phyloP scores from a whole-genome alignment of 2,888 invertebrate species.

The Agelastica alni region DNA sequence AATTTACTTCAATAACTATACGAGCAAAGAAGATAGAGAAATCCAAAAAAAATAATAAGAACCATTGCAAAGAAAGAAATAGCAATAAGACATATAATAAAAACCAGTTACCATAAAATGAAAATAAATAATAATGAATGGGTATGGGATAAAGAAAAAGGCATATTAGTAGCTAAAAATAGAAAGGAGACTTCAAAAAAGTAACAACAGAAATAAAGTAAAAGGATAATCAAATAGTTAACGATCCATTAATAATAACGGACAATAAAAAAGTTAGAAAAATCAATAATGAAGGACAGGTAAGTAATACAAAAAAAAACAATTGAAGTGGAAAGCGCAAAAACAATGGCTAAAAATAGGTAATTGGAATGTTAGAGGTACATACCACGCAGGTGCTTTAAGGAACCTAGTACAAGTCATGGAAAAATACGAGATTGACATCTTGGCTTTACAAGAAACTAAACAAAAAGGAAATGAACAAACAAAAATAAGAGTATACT shows the following conservation, averaged over 20 bases:
- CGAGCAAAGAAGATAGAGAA: too few relatives aligned
- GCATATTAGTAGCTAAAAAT: neutral
- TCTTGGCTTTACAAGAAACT: too few relatives aligned
- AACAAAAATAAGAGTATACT: too few relatives aligned
- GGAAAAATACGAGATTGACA: too few relatives aligned
- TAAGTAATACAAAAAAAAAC: neutral
- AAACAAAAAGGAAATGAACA: too few relatives aligned
- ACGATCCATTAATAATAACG: too few relatives aligned
- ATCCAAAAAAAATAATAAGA: neutral
- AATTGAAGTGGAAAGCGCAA: too few relatives aligned
- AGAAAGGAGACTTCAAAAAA: neutral
- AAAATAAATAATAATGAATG: neutral
- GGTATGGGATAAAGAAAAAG: neutral
- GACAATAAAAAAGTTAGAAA: too few relatives aligned
- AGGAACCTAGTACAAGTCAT: neutral
- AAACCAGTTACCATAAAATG: neutral
- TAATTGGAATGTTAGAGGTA: neutral
- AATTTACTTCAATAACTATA: neutral
- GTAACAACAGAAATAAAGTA: neutral
- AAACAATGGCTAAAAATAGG: neutral
- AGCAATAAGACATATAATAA: neutral
- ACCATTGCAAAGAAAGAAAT: neutral
- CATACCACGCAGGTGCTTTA: neutral
- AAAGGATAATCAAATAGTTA: neutral
- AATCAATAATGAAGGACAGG: neutral